Conservation (phyloP, 2,888 invertebrate genomes). For the Gortyna flavago region DNA sequence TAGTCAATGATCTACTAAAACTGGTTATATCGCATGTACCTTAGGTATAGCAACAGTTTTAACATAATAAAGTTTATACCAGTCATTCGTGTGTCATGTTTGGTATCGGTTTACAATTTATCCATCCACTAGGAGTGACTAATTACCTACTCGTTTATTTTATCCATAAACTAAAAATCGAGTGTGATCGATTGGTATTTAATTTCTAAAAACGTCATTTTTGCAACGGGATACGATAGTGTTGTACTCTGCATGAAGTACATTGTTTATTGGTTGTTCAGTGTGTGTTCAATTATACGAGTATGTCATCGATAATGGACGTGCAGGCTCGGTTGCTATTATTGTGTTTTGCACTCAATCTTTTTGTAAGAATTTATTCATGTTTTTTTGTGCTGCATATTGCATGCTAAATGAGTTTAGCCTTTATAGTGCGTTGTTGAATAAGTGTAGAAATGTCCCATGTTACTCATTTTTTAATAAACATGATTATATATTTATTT, state of each 20-base stretch:
- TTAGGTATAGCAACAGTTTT: not conserved
- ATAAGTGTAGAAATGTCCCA: not conserved
- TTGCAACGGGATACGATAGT: constrained; percentile 8
- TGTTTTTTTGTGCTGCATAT: constrained; percentile 51
- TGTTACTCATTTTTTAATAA: not conserved
- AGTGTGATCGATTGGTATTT: constrained; percentile 29
- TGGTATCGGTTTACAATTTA: constrained; percentile 12
- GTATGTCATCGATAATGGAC: constrained; percentile 70
- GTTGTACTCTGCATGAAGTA: constrained; percentile 22
- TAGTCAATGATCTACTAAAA: constrained; percentile 12
- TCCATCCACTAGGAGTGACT: constrained; percentile 1
- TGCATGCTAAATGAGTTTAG: not conserved
- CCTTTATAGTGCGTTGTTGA: not conserved
- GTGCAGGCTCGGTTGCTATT: constrained; percentile 63
- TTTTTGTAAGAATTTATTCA: constrained; percentile 74
- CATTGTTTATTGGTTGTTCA: constrained; percentile 42
- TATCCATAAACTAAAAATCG: not conserved
- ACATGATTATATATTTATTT: not conserved
- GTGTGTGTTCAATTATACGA: constrained; percentile 58
- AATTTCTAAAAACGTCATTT: constrained; percentile 29
- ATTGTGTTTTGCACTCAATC: constrained; percentile 71
- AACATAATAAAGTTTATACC: not conserved
- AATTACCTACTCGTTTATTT: constrained; percentile 6
- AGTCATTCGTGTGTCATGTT: not conserved
- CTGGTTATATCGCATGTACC: constrained; percentile 8